Percentiles rank a stretch among this genome's conserved stretches.
Conservation (phyloP, 2,888 invertebrate species). For the Gonocerus acuteangulatus region DNA sequence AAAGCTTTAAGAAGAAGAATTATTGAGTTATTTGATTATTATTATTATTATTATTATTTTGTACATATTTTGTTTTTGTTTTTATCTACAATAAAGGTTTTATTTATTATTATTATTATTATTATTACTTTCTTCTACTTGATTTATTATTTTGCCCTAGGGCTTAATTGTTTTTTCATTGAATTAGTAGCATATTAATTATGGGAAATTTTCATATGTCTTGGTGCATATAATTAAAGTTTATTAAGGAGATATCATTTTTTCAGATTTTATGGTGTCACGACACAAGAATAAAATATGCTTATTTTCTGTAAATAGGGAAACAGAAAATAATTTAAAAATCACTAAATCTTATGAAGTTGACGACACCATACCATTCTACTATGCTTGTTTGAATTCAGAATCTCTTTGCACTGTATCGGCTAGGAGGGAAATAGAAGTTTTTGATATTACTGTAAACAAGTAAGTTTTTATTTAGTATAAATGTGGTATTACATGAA, state of each 20-base stretch:
- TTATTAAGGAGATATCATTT: background rate
- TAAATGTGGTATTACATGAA: background rate
- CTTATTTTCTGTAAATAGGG: background rate
- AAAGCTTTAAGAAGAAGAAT: no score
- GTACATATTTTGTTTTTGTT: no score
- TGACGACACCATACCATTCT: background rate
- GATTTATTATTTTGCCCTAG: no score
- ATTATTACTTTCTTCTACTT: no score
- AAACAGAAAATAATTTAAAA: background rate
- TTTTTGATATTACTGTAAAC: background rate
- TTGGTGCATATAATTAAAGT: no score
- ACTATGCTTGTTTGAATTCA: slow-evolving; percentile 1
- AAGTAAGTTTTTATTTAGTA: slow-evolving; percentile 1
- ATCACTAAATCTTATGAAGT: background rate
- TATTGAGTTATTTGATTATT: no score
- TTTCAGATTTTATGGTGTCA: slow-evolving; percentile 7
- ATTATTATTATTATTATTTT: no score
- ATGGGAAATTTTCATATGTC: no score
- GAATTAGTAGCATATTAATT: no score
- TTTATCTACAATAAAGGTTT: no score
- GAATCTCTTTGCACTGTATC: slow-evolving; percentile 8
- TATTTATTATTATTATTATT: no score
- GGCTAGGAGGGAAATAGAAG: background rate
- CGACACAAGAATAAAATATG: slow-evolving; percentile 3
- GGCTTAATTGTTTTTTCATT: no score